A percentile compares a stretch with the other conserved stretches of the same genome.
These are phyloP conservation scores for Coendou prehensilis DNA, from an alignment of 2,797 vertebrate species.

Conservation along the genomic window DNA sequence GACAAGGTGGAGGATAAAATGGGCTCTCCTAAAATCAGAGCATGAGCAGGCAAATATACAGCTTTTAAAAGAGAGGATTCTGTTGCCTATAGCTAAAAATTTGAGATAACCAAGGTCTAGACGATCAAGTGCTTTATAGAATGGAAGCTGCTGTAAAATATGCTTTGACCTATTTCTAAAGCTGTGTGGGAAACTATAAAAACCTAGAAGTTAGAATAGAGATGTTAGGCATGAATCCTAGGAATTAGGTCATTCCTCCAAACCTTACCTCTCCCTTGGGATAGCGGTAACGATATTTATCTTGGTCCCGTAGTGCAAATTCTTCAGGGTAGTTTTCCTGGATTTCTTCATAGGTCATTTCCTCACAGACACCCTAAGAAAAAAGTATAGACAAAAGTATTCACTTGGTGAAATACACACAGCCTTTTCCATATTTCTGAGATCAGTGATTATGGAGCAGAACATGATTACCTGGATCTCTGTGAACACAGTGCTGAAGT, in stretches of 20 bases:
- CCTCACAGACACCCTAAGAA: constrained; percentile 94
- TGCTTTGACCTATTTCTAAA: constrained; percentile 62
- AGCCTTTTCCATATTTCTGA: constrained; percentile 34
- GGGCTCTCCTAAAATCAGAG: not conserved
- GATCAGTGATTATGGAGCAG: constrained; percentile 20
- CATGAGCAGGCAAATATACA: constrained; percentile 12
- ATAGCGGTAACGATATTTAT: constrained; percentile 97
- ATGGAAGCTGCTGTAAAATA: constrained; percentile 58
- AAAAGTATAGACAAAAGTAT: constrained; percentile 34
- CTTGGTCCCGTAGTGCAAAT: constrained; percentile 95
- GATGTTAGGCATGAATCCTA: not conserved
- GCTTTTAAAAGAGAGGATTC: constrained; percentile 28
- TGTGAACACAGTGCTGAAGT: constrained; percentile 52
- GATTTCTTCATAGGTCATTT: constrained; percentile 96
- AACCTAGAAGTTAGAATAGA: constrained; percentile 49
- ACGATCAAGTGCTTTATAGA: not conserved
- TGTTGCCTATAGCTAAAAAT: constrained; percentile 19
- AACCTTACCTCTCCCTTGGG: constrained; percentile 95
- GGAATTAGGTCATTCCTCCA: not conserved
- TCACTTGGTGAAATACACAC: constrained; percentile 35
- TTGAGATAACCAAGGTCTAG: constrained; percentile 13
- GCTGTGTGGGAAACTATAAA: constrained; percentile 15
- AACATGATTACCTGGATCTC: constrained; percentile 5
- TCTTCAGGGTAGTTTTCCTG: constrained; percentile 94
- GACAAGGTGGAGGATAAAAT: constrained; percentile 50